Evolutionary conservation across 2,797 vertebrate genomes (phyloP), one percentile per base, ranked within the genome.

Genomic region (Bucorvus abyssinicus): DNA sequence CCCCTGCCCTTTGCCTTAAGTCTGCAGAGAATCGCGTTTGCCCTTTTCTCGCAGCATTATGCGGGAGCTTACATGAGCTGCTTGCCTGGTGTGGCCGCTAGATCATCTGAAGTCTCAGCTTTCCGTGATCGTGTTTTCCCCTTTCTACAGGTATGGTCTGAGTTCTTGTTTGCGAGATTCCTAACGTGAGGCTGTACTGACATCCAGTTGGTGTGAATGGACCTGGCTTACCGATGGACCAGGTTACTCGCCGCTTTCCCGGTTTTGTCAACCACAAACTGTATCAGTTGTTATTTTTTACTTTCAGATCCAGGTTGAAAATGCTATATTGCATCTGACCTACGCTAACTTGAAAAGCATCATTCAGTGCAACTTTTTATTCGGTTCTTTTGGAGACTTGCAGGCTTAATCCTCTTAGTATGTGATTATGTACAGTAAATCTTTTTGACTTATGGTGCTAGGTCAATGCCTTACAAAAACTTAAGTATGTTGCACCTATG

Each of bases 401-500:
- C 63, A 93, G 77, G 70, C 80, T 90, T 94, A 94, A 89, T 91
- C 85, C 32, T 94, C 60, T 90, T 82, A 59, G 36, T 87, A 59
- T 84, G 65, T 94, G 88, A 74, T 93, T 73, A 76, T 93, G 89
- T 94, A 91, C 88, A 91, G 87, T 79, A 87, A 83, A 87, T 89
- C 87, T 95, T 84, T 67, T 65, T 95, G 90, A 94, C 86, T 94
- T 95, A 82, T 36, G 95, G 94, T 96, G 95, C 95, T 96, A 91
- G 91, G 93, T 96, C 91, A 94, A 95, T 94, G 95, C 96, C 95
- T 97, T 97, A 96, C 64, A 53, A 74, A 93, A 90, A 60, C 70
- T 73, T 63, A 79, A 92, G 32, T 95, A 92, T 91, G 56, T 96
- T 50, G 59, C 90, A 95, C 90, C 95, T 97, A 95, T 97, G 96